Evolutionary conservation across 2,797 vertebrate species (phyloP).

Genomic region (Semaprochilodus insignis): DNA sequence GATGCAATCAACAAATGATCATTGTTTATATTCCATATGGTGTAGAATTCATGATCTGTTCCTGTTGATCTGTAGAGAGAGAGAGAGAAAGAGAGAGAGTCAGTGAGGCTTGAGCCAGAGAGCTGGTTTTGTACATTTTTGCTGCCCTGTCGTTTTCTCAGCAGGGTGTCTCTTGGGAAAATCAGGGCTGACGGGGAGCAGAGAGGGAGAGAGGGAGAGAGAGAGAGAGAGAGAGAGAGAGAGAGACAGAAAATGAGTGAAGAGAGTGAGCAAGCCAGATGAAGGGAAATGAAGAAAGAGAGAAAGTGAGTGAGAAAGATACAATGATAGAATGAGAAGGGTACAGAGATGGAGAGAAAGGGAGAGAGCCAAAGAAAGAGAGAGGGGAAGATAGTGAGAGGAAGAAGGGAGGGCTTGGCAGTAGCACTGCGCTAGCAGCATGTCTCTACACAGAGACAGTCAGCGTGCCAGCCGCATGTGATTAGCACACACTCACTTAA

Average conservation of each 20-base stretch:
- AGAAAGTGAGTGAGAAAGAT: slow-evolving; percentile 2
- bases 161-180: slow-evolving; percentile 79
- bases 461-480: slow-evolving; percentile 71
- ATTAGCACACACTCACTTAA: slow-evolving; percentile 71
- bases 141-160: slow-evolving; percentile 80
- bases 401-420: slow-evolving; percentile 56
- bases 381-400: background rate
- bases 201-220: background rate
- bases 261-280: background rate
- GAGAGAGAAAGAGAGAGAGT: slow-evolving; percentile 34
- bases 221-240: slow-evolving; percentile 14
- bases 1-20: slow-evolving; percentile 20
- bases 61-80: slow-evolving; percentile 26
- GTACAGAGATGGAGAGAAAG: background rate
- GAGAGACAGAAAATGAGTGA: background rate
- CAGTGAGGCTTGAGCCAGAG: slow-evolving; percentile 64
- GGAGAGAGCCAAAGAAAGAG: background rate
- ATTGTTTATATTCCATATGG: slow-evolving; percentile 25
- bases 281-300: background rate
- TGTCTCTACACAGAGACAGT: slow-evolving; percentile 68
- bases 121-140: slow-evolving; percentile 79
- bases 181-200: slow-evolving; percentile 70
- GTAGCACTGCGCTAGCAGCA: slow-evolving; percentile 67
- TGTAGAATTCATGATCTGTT: slow-evolving; percentile 40
- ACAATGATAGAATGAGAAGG: background rate